These are phyloP conservation scores for Marasmarcha lunaedactyla DNA, from an alignment of 2,888 invertebrate genomes.

Conservation along the genomic window DNA sequence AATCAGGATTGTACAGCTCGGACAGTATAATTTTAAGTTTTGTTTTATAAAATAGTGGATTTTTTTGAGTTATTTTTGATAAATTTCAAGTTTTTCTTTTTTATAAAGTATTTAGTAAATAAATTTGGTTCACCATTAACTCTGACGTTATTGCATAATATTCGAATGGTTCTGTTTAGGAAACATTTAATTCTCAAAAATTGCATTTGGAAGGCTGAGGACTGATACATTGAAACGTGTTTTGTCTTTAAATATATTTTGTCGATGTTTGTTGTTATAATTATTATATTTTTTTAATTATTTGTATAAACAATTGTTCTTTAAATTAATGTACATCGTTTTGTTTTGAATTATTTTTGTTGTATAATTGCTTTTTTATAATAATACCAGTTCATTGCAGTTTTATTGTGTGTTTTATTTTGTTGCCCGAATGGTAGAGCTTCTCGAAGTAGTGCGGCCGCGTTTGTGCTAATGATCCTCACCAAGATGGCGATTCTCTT, in stretches of 20 bases:
- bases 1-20: conserved; percentile 51
- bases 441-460: conserved; percentile 17
- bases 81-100: conserved; percentile 47
- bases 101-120: conserved; percentile 27
- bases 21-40: conserved; percentile 18
- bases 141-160: conserved; percentile 59
- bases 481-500: too few species aligned
- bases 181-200: conserved; percentile 60
- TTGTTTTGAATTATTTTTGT: conserved; percentile 81
- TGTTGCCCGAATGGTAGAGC: conserved; percentile 48
- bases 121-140: conserved; percentile 23
- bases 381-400: conserved; percentile 81
- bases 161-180: conserved; percentile 38
- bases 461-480: conserved; percentile 52
- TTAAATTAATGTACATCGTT: conserved; percentile 83
- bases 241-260: conserved; percentile 70
- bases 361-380: conserved; percentile 80
- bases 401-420: conserved; percentile 75
- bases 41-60: conserved; percentile 15
- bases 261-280: conserved; percentile 73
- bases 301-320: conserved; percentile 80
- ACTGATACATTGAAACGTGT: conserved; percentile 67
- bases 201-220: conserved; percentile 66
- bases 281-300: conserved; percentile 75
- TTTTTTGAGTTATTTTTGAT: conserved; percentile 32